phyloP scores from a whole-genome alignment of 92 coral and sea anemone genomes.

The Desmophyllum pertusum region DNA sequence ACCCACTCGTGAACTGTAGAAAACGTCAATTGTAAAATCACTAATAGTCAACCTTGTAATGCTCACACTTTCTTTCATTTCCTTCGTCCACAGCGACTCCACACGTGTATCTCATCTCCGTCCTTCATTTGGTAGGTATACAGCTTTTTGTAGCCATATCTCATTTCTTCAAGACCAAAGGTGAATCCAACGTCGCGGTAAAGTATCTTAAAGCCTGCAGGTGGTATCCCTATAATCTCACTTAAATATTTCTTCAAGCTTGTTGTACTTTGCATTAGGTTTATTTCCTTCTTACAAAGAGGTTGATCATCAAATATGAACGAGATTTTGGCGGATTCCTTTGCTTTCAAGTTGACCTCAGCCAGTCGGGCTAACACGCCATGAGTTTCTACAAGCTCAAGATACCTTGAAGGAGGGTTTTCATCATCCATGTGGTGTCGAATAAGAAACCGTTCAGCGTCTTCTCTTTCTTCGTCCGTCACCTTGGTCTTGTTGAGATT shows the following conservation, averaged over 20 bases:
- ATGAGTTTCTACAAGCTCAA: constrained; percentile 68
- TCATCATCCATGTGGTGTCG: constrained; percentile 78
- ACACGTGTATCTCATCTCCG: constrained; percentile 84
- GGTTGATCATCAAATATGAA: constrained; percentile 76
- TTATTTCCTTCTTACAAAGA: constrained; percentile 59
- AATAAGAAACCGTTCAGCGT: constrained; percentile 87
- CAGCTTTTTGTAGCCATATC: constrained; percentile 47
- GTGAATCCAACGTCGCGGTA: constrained; percentile 58
- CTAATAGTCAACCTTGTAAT: neutral
- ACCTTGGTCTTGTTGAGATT: constrained; percentile 84
- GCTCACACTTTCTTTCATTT: too few relatives aligned
- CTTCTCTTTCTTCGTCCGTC: constrained; percentile 73
- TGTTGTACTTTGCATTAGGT: constrained; percentile 71
- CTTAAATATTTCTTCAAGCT: constrained; percentile 81
- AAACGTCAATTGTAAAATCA: neutral
- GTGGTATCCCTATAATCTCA: constrained; percentile 73
- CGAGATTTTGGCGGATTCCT: constrained; percentile 57
- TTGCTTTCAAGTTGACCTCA: constrained; percentile 78
- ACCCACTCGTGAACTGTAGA: too few relatives aligned
- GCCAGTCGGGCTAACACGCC: constrained; percentile 83
- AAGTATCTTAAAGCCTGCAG: constrained; percentile 59
- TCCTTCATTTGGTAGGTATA: constrained; percentile 73
- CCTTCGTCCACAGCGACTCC: constrained; percentile 43
- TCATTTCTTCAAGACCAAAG: constrained; percentile 68
- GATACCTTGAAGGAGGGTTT: constrained; percentile 72